Conservation (phyloP, 2,113 vertebrate genomes). For the Gnathonemus longibarbis region DNA sequence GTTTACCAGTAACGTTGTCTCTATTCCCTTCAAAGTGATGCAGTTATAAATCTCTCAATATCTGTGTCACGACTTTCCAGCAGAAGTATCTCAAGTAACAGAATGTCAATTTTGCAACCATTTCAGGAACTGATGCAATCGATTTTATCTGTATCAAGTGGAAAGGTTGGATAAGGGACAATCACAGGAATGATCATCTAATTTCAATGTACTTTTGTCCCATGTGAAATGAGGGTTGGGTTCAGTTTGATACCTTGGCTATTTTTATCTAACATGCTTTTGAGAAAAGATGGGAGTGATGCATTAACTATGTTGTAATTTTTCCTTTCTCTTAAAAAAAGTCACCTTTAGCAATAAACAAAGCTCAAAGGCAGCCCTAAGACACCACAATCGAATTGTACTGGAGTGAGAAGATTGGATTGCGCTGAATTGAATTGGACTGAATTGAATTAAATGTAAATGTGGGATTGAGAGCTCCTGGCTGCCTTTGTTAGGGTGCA, state of each 20-base stretch:
- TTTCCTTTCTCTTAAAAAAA: neutral
- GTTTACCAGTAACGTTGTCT: neutral
- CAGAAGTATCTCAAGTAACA: neutral
- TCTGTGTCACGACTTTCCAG: neutral
- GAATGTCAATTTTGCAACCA: neutral
- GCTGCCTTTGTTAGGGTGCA: neutral
- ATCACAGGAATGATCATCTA: neutral
- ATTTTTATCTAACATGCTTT: neutral
- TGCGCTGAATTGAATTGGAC: constrained; percentile 8
- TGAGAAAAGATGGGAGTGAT: neutral
- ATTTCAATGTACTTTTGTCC: neutral
- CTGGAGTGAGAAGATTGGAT: neutral
- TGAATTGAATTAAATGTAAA: constrained; percentile 15
- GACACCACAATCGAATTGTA: neutral
- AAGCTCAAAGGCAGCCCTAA: neutral
- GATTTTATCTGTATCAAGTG: neutral
- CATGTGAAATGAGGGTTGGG: neutral
- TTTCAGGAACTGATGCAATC: neutral
- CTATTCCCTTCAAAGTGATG: neutral
- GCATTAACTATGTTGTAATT: neutral
- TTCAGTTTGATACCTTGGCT: neutral
- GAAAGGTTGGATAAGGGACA: neutral
- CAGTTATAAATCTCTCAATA: neutral
- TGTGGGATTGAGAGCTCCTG: neutral
- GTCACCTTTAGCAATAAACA: neutral